These are phyloP conservation scores for Mormyrops boulengeri DNA, from an alignment of 2,797 vertebrate species.

Conservation along the genomic window DNA sequence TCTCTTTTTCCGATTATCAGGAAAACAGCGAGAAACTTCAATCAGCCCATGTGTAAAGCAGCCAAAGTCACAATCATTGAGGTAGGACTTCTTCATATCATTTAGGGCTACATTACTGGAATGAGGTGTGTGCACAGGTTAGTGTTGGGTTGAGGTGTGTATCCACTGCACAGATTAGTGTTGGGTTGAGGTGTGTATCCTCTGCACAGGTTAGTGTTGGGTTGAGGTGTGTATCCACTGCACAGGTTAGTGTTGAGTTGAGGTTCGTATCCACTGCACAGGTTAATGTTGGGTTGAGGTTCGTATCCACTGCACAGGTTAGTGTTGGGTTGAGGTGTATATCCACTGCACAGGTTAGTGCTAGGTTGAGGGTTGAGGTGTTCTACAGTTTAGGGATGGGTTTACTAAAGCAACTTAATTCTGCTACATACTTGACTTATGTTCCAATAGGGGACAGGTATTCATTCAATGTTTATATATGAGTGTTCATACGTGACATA, in stretches of 20 bases:
- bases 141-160: background rate
- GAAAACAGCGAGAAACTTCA: slow-evolving; percentile 95
- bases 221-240: background rate
- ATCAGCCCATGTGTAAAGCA: slow-evolving; percentile 97
- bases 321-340: background rate
- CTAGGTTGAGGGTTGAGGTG: background rate
- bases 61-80: slow-evolving; percentile 85
- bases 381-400: background rate
- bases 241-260: no score
- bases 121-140: background rate
- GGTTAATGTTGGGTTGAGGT: background rate
- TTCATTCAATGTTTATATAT: background rate
- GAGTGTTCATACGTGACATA: background rate
- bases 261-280: background rate
- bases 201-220: no score
- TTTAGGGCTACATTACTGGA: background rate
- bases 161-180: background rate
- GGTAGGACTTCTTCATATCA: slow-evolving; percentile 58
- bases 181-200: background rate
- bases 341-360: background rate
- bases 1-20: slow-evolving; percentile 46
- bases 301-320: background rate
- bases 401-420: background rate
- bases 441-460: background rate
- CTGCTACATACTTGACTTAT: background rate